Evolutionary conservation across 2,113 vertebrate genomes (phyloP).

Genomic region (Syrrhaptes paradoxus): DNA sequence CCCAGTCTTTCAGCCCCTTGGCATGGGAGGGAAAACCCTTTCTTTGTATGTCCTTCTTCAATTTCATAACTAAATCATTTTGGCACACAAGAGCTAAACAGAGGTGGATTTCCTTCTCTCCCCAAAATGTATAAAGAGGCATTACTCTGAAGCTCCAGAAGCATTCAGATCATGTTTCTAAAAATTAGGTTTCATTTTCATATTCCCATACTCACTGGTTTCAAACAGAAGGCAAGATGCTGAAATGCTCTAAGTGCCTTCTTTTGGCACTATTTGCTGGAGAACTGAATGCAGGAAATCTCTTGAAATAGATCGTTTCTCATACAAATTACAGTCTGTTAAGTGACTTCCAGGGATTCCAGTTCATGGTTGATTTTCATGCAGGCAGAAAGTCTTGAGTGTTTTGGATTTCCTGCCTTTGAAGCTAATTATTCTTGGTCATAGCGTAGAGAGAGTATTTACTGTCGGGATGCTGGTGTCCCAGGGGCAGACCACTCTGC

Average conservation of each 20-base stretch:
- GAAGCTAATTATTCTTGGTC: background rate
- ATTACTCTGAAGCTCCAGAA: background rate
- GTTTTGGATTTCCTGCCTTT: background rate
- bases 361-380: background rate
- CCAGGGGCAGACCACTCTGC: background rate
- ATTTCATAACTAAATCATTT: background rate
- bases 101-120: background rate
- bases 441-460: background rate
- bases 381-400: background rate
- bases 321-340: background rate
- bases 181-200: background rate
- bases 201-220: background rate
- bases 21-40: background rate
- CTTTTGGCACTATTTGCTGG: background rate
- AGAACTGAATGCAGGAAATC: background rate
- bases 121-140: background rate
- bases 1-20: background rate
- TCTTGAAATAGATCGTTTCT: background rate
- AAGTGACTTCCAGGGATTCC: background rate
- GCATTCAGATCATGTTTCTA: background rate
- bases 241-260: background rate
- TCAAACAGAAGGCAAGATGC: background rate
- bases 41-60: background rate
- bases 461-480: background rate
- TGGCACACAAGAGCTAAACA: background rate